Base-by-base conservation (phyloP, 2,797 vertebrate genomes). In the Anas bernieri region DNA sequence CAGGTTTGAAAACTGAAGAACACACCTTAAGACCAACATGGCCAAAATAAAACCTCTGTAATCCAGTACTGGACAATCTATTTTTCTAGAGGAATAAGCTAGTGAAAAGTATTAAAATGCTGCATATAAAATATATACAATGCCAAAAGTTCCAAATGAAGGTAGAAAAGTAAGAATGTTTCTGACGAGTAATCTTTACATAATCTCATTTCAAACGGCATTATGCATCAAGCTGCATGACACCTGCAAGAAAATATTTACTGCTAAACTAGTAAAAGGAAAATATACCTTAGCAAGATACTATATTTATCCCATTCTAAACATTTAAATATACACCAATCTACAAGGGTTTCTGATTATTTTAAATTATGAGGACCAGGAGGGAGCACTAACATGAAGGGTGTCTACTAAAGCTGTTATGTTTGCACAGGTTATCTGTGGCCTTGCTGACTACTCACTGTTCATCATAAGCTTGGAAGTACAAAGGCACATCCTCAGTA, bases 181-280 rank as follows among this genome's bases (percentile, higher is more conserved):
- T 61, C 41, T 89, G 72, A 80, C 78, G 63, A 91, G n/a, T 77
- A 61, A 80, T 84, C 86, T 85, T 93, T 87, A 90, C 90, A 90
- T 84, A 93, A 81, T 77, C 72, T 74, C 22, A 67, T 62, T 90
- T 92, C 61, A 90, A 88, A 77, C 26, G 4, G 8, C 62, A 80
- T 87, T 80, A 85, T 56, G 33, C 62, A 72, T 86, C 68, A 87
- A 77, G 68, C 80, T 85, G 54, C 67, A 54, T 74, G 81, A 89
- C 72, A 94, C 72, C 78, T 35, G 28, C 67, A 77, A 80, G 79
- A 87, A 90, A 88, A 70, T 80, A 94, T 84, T 92, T 92, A 85
- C 61, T 77, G 75, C 25, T 85, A 39, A 87, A 90, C 50, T 20
- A 39, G 39, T 31, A 33, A 70, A 76, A 67, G 12, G 48, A 87